A percentile compares a stretch with the other conserved stretches of the same genome.
Evolutionary conservation across 2,113 vertebrate genomes (phyloP).

Genomic region (Nannobrachium achirus): DNA sequence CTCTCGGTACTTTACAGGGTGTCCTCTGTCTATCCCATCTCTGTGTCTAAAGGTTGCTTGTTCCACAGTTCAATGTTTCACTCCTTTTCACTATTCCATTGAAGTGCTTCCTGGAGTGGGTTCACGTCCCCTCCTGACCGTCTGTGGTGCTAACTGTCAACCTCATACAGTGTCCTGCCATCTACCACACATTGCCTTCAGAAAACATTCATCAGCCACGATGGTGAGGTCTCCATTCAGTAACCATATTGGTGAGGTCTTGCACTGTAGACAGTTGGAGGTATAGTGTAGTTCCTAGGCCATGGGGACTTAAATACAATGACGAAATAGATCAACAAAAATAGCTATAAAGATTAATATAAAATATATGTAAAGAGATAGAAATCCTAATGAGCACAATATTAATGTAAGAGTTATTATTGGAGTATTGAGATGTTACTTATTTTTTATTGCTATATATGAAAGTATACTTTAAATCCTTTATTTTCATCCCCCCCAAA

Average conservation of each 20-base stretch:
- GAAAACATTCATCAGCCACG: slow-evolving; percentile 47
- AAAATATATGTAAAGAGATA: slow-evolving; percentile 68
- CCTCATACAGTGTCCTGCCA: slow-evolving; percentile 49
- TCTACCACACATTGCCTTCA: slow-evolving; percentile 70
- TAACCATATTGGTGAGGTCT: slow-evolving; percentile 52
- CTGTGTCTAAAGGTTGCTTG: background rate
- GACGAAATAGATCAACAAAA: slow-evolving; percentile 43
- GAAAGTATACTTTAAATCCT: slow-evolving; percentile 52
- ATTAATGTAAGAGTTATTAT: slow-evolving; percentile 65
- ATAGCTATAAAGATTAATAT: slow-evolving; percentile 53
- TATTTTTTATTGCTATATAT: slow-evolving; percentile 75
- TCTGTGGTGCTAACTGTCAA: slow-evolving; percentile 76
- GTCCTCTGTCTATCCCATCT: slow-evolving; percentile 28
- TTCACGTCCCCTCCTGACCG: slow-evolving; percentile 52
- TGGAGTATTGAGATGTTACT: slow-evolving; percentile 72
- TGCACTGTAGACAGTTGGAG: slow-evolving; percentile 62
- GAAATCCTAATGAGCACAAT: slow-evolving; percentile 77
- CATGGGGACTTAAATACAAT: slow-evolving; percentile 31
- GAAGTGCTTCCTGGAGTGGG: slow-evolving; percentile 75
- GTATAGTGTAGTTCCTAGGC: slow-evolving; percentile 25
- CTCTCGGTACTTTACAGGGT: slow-evolving; percentile 65
- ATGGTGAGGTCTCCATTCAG: slow-evolving; percentile 24
- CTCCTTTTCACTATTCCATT: slow-evolving; percentile 53
- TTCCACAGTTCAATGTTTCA: slow-evolving; percentile 43
- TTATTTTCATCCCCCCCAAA: slow-evolving; percentile 62